Percentiles rank a stretch among this genome's conserved stretches.
Conservation (phyloP, 2,797 vertebrate species). For the Margarornis squamiger region DNA sequence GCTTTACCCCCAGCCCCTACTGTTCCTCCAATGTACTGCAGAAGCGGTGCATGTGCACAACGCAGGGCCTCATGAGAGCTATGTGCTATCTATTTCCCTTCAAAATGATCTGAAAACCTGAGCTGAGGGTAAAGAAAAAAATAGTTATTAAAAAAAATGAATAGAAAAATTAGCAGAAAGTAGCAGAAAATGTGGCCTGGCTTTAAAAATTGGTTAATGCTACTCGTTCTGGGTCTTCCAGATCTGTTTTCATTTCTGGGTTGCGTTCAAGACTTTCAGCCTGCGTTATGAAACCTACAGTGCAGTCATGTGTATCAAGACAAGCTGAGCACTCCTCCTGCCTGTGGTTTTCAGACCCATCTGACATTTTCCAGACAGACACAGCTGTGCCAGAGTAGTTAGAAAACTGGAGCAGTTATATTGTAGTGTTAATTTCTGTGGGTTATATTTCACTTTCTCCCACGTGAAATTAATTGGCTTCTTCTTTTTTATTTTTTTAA, state of each 20-base stretch:
- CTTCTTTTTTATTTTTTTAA: background rate
- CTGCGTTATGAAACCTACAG: background rate
- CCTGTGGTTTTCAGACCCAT: background rate
- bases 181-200: background rate
- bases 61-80: accelerated
- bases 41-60: accelerated
- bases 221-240: background rate
- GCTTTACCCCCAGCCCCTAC: background rate
- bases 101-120: background rate
- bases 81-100: background rate
- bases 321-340: background rate
- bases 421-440: background rate
- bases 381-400: background rate
- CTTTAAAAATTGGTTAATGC: background rate
- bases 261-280: background rate
- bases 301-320: background rate
- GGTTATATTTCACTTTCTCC: background rate
- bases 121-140: background rate
- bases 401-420: background rate
- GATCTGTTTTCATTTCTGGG: background rate
- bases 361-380: background rate
- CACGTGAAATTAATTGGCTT: background rate
- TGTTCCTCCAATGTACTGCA: accelerated
- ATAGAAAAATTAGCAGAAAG: background rate
- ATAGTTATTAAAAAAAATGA: background rate